Evolutionary conservation across 2,797 vertebrate genomes (phyloP).

Genomic region (Chromobotia macracanthus): DNA sequence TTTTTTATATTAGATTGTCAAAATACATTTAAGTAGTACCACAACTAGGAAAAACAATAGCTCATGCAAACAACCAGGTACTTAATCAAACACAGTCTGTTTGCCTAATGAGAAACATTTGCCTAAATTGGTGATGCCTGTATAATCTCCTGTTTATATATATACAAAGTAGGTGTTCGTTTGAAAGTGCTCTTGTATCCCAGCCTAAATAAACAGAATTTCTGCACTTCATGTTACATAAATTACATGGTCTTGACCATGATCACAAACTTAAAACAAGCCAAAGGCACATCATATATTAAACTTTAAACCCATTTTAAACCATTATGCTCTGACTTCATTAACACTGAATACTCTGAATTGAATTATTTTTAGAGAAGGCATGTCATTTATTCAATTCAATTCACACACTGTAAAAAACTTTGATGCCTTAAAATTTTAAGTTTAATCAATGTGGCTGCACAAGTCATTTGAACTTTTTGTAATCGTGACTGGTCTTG

Average conservation of each 20-base stretch:
- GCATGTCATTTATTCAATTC: too few species aligned
- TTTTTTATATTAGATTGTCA: neutral
- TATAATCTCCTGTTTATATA: conserved; percentile 3
- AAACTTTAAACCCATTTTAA: too few species aligned
- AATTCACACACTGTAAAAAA: too few species aligned
- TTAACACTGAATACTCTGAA: too few species aligned
- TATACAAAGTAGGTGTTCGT: conserved; percentile 15
- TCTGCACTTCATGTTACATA: neutral
- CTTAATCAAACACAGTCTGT: conserved; percentile 7
- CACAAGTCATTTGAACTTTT: too few species aligned
- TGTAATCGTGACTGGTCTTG: too few species aligned
- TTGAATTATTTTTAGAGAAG: too few species aligned
- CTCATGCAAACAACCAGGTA: neutral
- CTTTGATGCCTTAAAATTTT: too few species aligned
- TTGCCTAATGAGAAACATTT: neutral
- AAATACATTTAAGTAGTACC: neutral
- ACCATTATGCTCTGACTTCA: too few species aligned
- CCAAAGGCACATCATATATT: neutral
- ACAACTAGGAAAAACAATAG: neutral
- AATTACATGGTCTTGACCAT: neutral
- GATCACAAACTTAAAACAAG: neutral
- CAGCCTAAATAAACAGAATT: conserved; percentile 9
- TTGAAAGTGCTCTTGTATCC: neutral
- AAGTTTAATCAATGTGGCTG: too few species aligned
- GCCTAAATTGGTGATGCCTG: neutral